Percentiles rank a stretch among this genome's conserved stretches.
phyloP scores from a whole-genome alignment of 1,140 invertebrate species.

The Drosophila sturtevanti region DNA sequence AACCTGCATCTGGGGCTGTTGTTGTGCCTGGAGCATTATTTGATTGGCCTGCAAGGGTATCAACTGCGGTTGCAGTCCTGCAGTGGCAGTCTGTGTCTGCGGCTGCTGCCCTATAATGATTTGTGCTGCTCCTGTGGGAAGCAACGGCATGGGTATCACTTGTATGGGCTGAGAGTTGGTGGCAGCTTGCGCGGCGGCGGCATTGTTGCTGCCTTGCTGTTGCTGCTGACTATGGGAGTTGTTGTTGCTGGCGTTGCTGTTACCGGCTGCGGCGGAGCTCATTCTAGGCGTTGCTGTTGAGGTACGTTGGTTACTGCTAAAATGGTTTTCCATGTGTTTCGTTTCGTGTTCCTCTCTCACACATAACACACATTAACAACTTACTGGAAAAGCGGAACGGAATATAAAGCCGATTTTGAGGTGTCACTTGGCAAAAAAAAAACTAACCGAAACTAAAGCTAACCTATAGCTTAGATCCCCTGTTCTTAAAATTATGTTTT shows the following conservation, averaged over 20 bases:
- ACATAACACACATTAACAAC: constrained; percentile 54
- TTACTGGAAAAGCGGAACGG: constrained; percentile 77
- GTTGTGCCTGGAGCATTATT: constrained; percentile 78
- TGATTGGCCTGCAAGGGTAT: constrained; percentile 74
- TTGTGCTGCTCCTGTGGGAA: constrained; percentile 60
- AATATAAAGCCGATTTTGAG: constrained; percentile 81
- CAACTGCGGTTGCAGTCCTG: constrained; percentile 50
- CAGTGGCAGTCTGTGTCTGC: constrained; percentile 36
- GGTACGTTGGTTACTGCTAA: constrained; percentile 51
- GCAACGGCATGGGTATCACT: constrained; percentile 76
- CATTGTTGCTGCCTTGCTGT: constrained; percentile 28
- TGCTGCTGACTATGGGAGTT: constrained; percentile 29
- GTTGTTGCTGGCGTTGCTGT: constrained; percentile 15
- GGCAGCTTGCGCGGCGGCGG: constrained; percentile 24
- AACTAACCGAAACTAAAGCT: constrained; percentile 53
- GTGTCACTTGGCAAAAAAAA: constrained; percentile 61
- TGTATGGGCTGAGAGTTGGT: constrained; percentile 60
- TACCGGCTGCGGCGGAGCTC: constrained; percentile 37
- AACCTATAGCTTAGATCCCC: constrained; percentile 29
- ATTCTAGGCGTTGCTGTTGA: constrained; percentile 55
- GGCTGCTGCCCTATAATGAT: constrained; percentile 76
- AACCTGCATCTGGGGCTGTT: constrained; percentile 89
- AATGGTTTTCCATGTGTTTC: constrained; percentile 71
- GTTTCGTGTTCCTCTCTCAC: constrained; percentile 44
- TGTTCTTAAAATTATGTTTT: not conserved